A percentile compares a stretch with the other conserved stretches of the same genome.
These are phyloP conservation scores for Enteromius paludinosus DNA, from an alignment of 2,797 vertebrate species.

Conservation along the genomic window DNA sequence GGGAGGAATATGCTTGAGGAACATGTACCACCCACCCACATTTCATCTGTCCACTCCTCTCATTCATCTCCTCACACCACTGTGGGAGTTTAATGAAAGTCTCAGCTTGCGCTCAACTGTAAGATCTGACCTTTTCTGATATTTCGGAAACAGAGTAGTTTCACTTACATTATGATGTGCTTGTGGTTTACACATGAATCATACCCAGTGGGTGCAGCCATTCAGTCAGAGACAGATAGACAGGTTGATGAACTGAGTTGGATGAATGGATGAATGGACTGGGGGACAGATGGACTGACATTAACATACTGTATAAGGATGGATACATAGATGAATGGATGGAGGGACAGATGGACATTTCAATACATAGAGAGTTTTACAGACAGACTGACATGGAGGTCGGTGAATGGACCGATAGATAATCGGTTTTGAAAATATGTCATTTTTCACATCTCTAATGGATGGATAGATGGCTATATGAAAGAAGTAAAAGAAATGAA, in stretches of 20 bases:
- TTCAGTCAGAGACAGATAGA: not conserved
- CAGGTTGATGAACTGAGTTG: not conserved
- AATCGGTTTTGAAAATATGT: not conserved
- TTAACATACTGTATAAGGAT: too few relatives aligned
- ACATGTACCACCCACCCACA: conserved; percentile 55
- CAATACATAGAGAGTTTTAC: not conserved
- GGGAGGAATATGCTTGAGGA: conserved; percentile 55
- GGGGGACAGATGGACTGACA: not conserved
- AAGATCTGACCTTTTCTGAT: conserved; percentile 21
- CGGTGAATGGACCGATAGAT: not conserved
- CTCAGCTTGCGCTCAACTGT: conserved; percentile 33
- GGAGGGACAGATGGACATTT: not conserved
- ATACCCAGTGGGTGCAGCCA: not conserved
- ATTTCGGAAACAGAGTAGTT: conserved; percentile 19
- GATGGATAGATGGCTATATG: not conserved
- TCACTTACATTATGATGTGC: conserved; percentile 14
- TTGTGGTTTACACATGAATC: conserved; percentile 23
- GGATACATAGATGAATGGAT: not conserved
- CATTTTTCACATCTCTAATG: not conserved
- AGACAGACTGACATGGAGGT: not conserved
- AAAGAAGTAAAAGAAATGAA: conserved; percentile 20
- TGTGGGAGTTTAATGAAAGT: conserved; percentile 50
- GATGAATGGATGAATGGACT: accelerated
- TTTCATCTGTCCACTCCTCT: conserved; percentile 57
- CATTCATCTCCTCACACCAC: conserved; percentile 54